phyloP scores from a whole-genome alignment of 2,797 vertebrate species.

The Glyptemys insculpta region DNA sequence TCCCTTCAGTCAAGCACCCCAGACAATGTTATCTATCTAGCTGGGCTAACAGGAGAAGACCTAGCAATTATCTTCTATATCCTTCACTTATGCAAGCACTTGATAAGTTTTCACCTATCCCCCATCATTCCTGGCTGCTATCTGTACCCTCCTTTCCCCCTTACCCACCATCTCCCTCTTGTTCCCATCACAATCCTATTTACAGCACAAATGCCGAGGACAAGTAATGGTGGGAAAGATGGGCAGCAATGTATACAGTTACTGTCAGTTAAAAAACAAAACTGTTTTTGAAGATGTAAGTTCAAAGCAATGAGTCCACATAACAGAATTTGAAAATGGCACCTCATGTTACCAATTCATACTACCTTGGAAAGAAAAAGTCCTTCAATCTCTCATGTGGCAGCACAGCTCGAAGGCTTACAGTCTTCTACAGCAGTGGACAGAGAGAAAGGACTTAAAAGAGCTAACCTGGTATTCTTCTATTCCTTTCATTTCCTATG shows the following conservation, averaged over 20 bases:
- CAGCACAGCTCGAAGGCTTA: neutral
- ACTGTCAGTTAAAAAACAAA: neutral
- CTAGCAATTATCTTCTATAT: neutral
- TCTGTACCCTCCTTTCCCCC: neutral
- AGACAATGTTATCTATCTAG: neutral
- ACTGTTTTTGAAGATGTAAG: neutral
- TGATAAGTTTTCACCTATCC: neutral
- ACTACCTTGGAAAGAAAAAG: neutral
- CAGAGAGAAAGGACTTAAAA: neutral
- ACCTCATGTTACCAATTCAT: neutral
- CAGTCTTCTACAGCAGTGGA: neutral
- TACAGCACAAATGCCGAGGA: neutral
- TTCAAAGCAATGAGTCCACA: neutral
- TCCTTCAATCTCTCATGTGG: neutral
- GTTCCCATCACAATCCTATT: accelerated
- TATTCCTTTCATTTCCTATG: neutral
- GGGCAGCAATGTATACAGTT: neutral
- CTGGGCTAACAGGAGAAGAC: neutral
- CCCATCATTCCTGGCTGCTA: neutral
- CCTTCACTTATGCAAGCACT: neutral
- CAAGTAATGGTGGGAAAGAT: neutral
- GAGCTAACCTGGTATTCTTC: neutral
- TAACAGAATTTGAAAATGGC: neutral
- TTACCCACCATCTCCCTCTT: neutral
- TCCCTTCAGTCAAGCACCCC: neutral